Evolutionary conservation across 2,797 vertebrate species (phyloP), one percentile per base, ranked within the genome.

Genomic region (Psittacula echo): DNA sequence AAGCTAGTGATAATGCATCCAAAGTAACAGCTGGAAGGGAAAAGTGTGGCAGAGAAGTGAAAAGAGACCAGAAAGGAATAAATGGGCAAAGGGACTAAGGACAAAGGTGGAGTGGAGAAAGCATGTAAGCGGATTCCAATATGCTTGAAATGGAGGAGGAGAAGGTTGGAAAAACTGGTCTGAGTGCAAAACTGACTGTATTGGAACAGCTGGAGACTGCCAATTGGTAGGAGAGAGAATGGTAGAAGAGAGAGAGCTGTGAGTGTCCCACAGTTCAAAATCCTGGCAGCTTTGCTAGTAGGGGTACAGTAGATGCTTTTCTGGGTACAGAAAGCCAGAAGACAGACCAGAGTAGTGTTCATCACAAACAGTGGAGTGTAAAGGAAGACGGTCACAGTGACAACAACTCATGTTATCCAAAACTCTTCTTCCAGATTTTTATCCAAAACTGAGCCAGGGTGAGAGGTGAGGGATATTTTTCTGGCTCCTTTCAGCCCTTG

Each of bases 371-470:
- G 24, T 8, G 21, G 54, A 60, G 61, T 61, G 37, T 58, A 61
- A 85, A 88, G 64, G 64, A 77, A 47, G 14, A 44, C 14, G 51
- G 44, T 81, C 22, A 34, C 32, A 50, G 32, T 50, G 48, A 47
- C 2, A 20, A 45, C 27, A 66, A 0, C 29, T 84, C 20, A 75
- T 62, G 34, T 83, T 83, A 75, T 56, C 58, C 37, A 74, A 47
- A 91, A 68, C 24, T 74, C 10, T 13, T 70, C 27, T 94, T 94
- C 24, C 75, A 92, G 75, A 56, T 74, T 76, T 41, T 77, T 87
- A 73, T n/a, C 60, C 68, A 42, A 81, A 86, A 54, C 26, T 39
- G 66, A 87, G n/a, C n/a, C 34, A 80, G 39, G 10, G 24, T 0
- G 4, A 78, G 71, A 67, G 61, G 39, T 72, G 77, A 91, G 61